Percentiles rank a stretch among this genome's conserved stretches.
phyloP scores from a whole-genome alignment of 2,113 vertebrate species.

The Mesoclemmys tuberculata region DNA sequence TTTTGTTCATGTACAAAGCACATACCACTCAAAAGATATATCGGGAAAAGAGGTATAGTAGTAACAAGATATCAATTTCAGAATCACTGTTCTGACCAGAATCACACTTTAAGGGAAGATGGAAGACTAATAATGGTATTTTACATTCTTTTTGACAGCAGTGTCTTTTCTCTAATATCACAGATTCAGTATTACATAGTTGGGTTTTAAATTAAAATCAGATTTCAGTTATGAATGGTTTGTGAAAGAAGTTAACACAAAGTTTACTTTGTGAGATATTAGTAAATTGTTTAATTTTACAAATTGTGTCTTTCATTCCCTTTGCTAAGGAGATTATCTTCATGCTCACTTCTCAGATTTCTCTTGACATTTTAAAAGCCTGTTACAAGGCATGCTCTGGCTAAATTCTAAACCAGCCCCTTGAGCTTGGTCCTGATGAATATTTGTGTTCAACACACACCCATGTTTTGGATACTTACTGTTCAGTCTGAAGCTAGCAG shows the following conservation, averaged over 20 bases:
- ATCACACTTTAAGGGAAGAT: background rate
- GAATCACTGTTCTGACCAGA: background rate
- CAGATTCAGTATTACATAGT: background rate
- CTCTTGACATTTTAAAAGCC: background rate
- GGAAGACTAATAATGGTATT: background rate
- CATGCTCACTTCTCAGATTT: background rate
- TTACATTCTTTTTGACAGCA: background rate
- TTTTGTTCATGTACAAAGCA: background rate
- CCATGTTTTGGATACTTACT: background rate
- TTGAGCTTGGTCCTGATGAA: background rate
- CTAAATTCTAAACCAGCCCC: background rate
- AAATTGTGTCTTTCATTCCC: background rate
- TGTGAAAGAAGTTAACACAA: background rate
- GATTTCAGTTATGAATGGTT: background rate
- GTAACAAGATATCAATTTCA: background rate
- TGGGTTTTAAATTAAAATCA: background rate
- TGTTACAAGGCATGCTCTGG: background rate
- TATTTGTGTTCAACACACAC: background rate
- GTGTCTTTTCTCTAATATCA: background rate
- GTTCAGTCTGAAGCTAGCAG: background rate
- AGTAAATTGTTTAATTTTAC: background rate
- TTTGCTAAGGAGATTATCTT: background rate
- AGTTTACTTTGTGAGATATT: background rate
- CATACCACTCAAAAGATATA: background rate
- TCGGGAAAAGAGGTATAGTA: background rate